Percentiles rank a stretch among this genome's conserved stretches.
These are phyloP conservation scores for Gibbula magus DNA, from an alignment of 2,888 invertebrate genomes.

Conservation along the genomic window DNA sequence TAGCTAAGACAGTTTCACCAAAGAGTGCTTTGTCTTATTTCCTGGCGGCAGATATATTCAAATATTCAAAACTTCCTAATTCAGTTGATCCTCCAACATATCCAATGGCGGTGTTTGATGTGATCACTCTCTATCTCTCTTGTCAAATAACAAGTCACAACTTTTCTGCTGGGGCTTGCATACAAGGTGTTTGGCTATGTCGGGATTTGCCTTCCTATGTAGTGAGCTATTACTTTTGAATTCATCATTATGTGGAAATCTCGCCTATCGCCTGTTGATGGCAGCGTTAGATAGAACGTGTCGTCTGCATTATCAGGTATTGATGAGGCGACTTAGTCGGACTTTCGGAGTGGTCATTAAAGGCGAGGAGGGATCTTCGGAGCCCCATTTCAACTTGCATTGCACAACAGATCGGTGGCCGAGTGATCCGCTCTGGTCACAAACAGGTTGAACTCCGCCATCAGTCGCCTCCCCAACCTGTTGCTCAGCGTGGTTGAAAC, in stretches of 20 bases:
- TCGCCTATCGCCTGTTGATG: conserved; percentile 22
- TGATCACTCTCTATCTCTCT: not conserved
- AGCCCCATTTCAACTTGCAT: not conserved
- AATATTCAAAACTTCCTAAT: conserved; percentile 18
- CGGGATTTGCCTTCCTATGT: not conserved
- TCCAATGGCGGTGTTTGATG: conserved; percentile 9
- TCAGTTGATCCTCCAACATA: not conserved
- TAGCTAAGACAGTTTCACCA: not conserved
- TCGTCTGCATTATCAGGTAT: conserved; percentile 17
- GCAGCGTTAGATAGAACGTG: not conserved
- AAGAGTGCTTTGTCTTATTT: conserved; percentile 6
- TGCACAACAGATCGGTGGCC: conserved; percentile 7
- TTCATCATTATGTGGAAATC: conserved; percentile 23
- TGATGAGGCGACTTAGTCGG: conserved; percentile 18
- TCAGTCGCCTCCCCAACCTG: not conserved
- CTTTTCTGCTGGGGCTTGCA: conserved; percentile 7
- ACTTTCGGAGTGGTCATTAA: conserved; percentile 11
- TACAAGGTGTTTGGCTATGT: not conserved
- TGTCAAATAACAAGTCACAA: conserved; percentile 5
- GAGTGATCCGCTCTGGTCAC: not conserved
- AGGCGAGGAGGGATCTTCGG: not conserved
- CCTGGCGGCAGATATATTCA: not conserved
- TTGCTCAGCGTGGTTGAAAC: not conserved
- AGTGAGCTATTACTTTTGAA: conserved; percentile 16
- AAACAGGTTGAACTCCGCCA: not conserved